Percentiles rank a stretch among this genome's conserved stretches.
Evolutionary conservation across 2,113 vertebrate genomes (phyloP).

Genomic region (Leptodactylus fuscus): DNA sequence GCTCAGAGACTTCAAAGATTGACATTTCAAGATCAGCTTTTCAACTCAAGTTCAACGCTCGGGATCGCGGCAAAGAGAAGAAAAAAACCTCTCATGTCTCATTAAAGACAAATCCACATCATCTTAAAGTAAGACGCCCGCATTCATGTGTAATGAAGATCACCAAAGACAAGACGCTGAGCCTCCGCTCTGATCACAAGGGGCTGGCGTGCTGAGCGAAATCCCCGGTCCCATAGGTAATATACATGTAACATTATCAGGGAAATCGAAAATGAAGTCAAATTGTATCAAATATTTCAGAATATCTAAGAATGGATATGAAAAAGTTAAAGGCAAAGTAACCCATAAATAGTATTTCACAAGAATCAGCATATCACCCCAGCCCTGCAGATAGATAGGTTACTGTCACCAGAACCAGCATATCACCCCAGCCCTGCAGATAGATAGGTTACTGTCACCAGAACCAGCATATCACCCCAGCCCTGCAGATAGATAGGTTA

Average conservation of each 20-base stretch:
- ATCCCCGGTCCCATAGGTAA: not conserved
- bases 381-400: no score
- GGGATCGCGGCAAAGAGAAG: not conserved
- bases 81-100: not conserved
- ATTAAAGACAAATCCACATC: slow-evolving; percentile 15
- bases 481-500: no score
- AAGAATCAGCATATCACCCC: no score
- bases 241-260: not conserved
- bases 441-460: no score
- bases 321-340: no score
- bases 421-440: no score
- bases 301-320: no score
- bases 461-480: no score
- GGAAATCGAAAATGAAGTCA: no score
- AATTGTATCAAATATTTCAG: no score
- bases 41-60: slow-evolving; percentile 33
- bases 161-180: not conserved
- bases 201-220: not conserved
- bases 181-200: not conserved
- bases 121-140: not conserved
- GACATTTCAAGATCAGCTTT: slow-evolving; percentile 47
- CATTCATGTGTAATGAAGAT: slow-evolving; percentile 1
- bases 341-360: no score
- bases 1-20: slow-evolving; percentile 43
- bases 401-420: no score